phyloP scores from a whole-genome alignment of 2,888 invertebrate genomes.

The Meliscaeva auricollis region DNA sequence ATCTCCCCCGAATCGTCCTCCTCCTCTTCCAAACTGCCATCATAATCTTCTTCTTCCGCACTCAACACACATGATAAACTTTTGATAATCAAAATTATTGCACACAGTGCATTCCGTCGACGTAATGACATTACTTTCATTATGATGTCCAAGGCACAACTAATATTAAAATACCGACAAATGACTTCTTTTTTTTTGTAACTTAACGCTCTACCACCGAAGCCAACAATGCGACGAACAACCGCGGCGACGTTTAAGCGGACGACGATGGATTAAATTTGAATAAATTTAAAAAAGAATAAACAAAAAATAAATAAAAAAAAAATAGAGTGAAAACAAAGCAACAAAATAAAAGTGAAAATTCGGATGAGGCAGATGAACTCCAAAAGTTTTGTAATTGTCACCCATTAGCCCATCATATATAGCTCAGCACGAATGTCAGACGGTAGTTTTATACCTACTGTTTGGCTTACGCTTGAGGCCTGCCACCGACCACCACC shows the following conservation, averaged over 20 bases:
- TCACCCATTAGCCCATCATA: constrained; percentile 38
- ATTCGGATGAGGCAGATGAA: constrained; percentile 70
- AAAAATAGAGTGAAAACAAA: constrained; percentile 22
- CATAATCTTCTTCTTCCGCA: constrained; percentile 80
- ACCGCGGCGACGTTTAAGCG: not conserved
- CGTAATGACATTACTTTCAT: constrained; percentile 70
- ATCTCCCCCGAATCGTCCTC: constrained; percentile 81
- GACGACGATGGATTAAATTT: constrained; percentile 62
- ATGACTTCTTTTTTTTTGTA: constrained; percentile 5
- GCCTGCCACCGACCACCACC: constrained; percentile 10
- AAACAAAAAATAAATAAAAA: constrained; percentile 29
- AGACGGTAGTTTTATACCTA: constrained; percentile 65
- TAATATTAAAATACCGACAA: constrained; percentile 46
- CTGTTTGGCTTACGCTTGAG: not conserved
- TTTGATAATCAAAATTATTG: constrained; percentile 51
- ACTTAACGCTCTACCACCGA: constrained; percentile 3
- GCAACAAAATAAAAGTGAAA: constrained; percentile 65
- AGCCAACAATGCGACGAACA: not conserved
- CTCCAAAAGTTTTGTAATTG: constrained; percentile 55
- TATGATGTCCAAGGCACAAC: constrained; percentile 68
- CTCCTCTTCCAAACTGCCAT: constrained; percentile 81
- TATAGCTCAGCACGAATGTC: constrained; percentile 44
- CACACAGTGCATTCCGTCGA: constrained; percentile 60
- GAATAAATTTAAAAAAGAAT: constrained; percentile 66
- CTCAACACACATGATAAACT: constrained; percentile 48